These are phyloP conservation scores for Antheraea yamamai DNA, from an alignment of 2,888 invertebrate species.

Conservation along the genomic window DNA sequence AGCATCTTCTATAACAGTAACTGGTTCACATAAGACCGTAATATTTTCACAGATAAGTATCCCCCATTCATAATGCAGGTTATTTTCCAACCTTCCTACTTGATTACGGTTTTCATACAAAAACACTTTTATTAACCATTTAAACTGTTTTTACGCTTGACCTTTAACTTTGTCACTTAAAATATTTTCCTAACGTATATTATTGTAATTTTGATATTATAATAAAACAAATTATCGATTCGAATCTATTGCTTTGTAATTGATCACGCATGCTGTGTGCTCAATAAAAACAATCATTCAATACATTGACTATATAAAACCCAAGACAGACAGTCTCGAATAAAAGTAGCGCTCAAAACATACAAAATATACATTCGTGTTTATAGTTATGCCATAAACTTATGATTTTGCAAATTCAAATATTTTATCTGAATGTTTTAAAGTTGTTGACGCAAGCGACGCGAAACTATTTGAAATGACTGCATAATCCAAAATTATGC, in stretches of 20 bases:
- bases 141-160: neutral
- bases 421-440: too few species aligned
- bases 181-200: neutral
- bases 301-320: too few species aligned
- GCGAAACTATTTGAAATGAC: too few species aligned
- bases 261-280: neutral
- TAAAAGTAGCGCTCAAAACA: too few species aligned
- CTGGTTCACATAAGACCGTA: conserved; percentile 34
- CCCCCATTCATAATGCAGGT: conserved; percentile 36
- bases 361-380: too few species aligned
- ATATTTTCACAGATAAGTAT: conserved; percentile 41
- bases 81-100: conserved; percentile 31
- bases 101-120: conserved; percentile 11
- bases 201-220: neutral
- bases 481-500: too few species aligned
- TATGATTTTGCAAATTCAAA: too few species aligned
- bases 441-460: too few species aligned
- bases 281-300: too few species aligned
- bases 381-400: too few species aligned
- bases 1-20: conserved; percentile 18
- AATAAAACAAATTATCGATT: too few species aligned
- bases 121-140: neutral
- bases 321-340: too few species aligned
- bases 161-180: neutral
- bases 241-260: neutral